Percentiles rank a stretch among this genome's conserved stretches.
phyloP scores from a whole-genome alignment of 1,140 invertebrate species.

The Sitophilus oryzae region DNA sequence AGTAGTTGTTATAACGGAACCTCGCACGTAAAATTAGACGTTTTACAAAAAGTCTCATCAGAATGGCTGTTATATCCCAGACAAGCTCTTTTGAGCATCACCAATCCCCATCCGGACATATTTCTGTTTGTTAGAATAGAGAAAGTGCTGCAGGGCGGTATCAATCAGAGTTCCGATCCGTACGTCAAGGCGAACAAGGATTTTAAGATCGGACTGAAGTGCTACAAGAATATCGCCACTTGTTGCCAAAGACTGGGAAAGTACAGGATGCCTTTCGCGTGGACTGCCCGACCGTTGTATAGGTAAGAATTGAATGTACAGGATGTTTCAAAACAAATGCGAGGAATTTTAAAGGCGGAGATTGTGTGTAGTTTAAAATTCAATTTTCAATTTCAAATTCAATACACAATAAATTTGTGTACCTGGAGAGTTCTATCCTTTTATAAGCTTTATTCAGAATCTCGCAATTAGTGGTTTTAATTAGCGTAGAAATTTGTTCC shows the following conservation, averaged over 20 bases:
- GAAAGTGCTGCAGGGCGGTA: conserved; percentile 85
- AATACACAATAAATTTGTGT: too few relatives aligned
- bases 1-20: conserved; percentile 9
- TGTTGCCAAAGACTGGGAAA: conserved; percentile 79
- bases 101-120: conserved; percentile 78
- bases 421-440: too few relatives aligned
- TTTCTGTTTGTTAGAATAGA: conserved; percentile 86
- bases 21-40: conserved; percentile 31
- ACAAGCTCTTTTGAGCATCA: conserved; percentile 76
- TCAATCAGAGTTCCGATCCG: conserved; percentile 78
- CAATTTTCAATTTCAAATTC: too few relatives aligned
- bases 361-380: too few relatives aligned
- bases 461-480: too few relatives aligned
- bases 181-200: conserved; percentile 78
- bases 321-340: background rate
- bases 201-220: conserved; percentile 69
- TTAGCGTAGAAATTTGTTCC: too few relatives aligned
- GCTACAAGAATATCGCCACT: conserved; percentile 73
- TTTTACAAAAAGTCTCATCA: conserved; percentile 53
- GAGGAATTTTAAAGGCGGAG: too few relatives aligned
- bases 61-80: conserved; percentile 61
- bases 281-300: conserved; percentile 83
- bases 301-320: conserved; percentile 42
- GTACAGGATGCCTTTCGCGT: conserved; percentile 94
- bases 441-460: too few relatives aligned